Conservation (phyloP, 2,797 vertebrate species). For the Microctenopoma lineatum region DNA sequence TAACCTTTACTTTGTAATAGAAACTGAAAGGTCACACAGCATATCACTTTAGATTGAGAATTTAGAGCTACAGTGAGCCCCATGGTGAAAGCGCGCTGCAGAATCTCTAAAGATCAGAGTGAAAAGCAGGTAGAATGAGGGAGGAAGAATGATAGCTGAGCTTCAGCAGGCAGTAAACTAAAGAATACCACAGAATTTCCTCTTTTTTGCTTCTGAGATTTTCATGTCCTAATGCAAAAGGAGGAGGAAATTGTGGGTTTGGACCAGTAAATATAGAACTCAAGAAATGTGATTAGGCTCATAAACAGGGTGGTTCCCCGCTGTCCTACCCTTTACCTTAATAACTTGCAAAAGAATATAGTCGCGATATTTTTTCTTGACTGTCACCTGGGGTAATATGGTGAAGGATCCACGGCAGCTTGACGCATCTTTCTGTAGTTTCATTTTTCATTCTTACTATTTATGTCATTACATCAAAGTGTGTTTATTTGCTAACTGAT, state of each 20-base stretch:
- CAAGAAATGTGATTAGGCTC: conserved; percentile 81
- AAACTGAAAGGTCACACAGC: conserved; percentile 72
- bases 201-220: conserved; percentile 68
- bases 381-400: conserved; percentile 9
- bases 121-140: conserved; percentile 47
- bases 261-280: conserved; percentile 76
- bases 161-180: conserved; percentile 25
- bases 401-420: background rate
- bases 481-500: background rate
- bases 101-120: conserved; percentile 49
- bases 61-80: conserved; percentile 45
- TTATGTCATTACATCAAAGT: conserved; percentile 9
- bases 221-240: conserved; percentile 75
- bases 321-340: conserved; percentile 72
- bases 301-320: conserved; percentile 71
- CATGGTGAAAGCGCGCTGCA: conserved; percentile 38
- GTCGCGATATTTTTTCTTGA: conserved; percentile 38
- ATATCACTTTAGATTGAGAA: conserved; percentile 64
- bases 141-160: conserved; percentile 25
- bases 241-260: conserved; percentile 72
- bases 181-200: conserved; percentile 59
- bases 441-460: background rate
- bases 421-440: background rate
- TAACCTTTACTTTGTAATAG: conserved; percentile 72
- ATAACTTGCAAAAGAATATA: conserved; percentile 64